A percentile compares a stretch with the other conserved stretches of the same genome.
phyloP scores from a whole-genome alignment of 2,113 vertebrate genomes.

The Calidris pygmaea region DNA sequence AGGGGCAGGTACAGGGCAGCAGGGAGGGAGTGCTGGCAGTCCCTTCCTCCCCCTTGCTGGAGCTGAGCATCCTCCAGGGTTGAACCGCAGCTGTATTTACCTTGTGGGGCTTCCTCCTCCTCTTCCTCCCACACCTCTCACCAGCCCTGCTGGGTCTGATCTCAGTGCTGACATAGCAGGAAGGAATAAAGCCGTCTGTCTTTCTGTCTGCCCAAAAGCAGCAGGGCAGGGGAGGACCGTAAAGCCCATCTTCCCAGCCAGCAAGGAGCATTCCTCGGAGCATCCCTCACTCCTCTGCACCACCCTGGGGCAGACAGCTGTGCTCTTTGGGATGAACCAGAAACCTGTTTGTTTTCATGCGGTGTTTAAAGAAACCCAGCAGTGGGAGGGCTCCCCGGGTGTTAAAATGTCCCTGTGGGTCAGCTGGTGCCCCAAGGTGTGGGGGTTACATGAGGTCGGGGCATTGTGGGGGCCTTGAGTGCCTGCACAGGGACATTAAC shows the following conservation, averaged over 20 bases:
- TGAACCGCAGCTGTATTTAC: slow-evolving; percentile 1
- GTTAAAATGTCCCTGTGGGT: not conserved
- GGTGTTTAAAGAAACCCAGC: not conserved
- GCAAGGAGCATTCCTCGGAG: not conserved
- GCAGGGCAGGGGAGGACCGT: not conserved
- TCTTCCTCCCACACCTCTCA: not conserved
- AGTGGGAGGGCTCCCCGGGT: not conserved
- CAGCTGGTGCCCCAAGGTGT: fast-evolving
- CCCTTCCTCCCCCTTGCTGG: fast-evolving
- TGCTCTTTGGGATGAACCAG: not conserved
- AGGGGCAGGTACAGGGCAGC: not conserved
- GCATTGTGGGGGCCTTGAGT: fast-evolving
- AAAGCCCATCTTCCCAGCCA: not conserved
- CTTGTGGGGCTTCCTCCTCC: not conserved
- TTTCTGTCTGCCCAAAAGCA: not conserved
- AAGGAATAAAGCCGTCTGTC: not conserved
- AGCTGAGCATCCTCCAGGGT: fast-evolving
- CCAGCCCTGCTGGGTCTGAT: not conserved
- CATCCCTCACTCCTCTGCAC: fast-evolving
- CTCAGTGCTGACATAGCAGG: not conserved
- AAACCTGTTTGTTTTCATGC: not conserved
- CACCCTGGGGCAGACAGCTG: not conserved
- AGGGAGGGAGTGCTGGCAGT: not conserved
- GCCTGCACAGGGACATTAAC: not conserved
- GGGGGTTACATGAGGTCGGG: not conserved